Conservation (phyloP, 1,140 invertebrate genomes). For the Mycetomoellerius zeteki region DNA sequence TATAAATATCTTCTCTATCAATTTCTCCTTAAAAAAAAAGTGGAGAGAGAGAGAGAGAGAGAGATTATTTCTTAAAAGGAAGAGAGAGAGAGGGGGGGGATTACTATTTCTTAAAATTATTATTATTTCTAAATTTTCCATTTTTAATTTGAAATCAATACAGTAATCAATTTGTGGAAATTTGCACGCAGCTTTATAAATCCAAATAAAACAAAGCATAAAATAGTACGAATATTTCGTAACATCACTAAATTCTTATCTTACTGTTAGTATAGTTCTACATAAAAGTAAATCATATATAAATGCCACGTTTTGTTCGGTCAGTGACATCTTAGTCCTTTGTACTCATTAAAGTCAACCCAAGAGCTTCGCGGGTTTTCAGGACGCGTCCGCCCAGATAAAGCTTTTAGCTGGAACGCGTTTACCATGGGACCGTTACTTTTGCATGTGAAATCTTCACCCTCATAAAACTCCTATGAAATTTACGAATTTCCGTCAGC, state of each 20-base stretch:
- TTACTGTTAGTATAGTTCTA: neutral
- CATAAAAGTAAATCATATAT: neutral
- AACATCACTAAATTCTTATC: neutral
- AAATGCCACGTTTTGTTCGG: slow-evolving; percentile 21
- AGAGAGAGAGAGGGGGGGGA: too few relatives aligned
- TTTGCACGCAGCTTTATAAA: neutral
- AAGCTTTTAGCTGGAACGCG: slow-evolving; percentile 38
- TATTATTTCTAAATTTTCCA: neutral
- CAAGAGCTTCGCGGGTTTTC: slow-evolving; percentile 27
- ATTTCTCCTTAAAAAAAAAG: neutral
- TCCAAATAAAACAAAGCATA: neutral
- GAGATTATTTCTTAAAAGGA: neutral
- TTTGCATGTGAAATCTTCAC: slow-evolving; percentile 43
- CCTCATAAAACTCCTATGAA: slow-evolving; percentile 52
- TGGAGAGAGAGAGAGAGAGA: neutral
- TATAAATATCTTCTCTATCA: neutral
- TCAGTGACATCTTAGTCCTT: slow-evolving; percentile 1
- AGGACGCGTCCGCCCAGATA: slow-evolving; percentile 18
- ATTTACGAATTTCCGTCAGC: slow-evolving; percentile 54
- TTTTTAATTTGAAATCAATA: neutral
- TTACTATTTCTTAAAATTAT: neutral
- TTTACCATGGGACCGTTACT: slow-evolving; percentile 33
- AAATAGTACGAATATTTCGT: neutral
- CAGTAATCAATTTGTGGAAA: neutral
- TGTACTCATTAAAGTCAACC: slow-evolving; percentile 46